Percentiles rank a stretch among this genome's conserved stretches.
phyloP scores from a whole-genome alignment of 1,140 invertebrate species.

The Rhizoglyphus robini region DNA sequence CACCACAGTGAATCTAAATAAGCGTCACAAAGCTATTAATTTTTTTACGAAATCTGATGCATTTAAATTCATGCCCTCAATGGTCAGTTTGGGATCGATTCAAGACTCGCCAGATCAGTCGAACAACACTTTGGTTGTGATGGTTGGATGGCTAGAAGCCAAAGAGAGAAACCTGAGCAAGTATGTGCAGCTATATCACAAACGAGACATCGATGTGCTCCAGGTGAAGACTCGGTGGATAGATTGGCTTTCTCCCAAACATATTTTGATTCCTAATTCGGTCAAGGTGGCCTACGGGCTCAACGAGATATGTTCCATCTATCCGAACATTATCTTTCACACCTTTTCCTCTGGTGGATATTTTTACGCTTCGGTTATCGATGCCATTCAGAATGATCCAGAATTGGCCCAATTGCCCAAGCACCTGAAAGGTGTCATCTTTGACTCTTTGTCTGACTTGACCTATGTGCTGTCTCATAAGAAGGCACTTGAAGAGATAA shows the following conservation, averaged over 20 bases:
- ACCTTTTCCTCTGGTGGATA: background rate
- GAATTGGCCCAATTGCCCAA: background rate
- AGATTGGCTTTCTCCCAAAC: background rate
- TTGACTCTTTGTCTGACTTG: background rate
- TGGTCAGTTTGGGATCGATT: too few relatives aligned
- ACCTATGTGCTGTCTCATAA: background rate
- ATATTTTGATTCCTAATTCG: background rate
- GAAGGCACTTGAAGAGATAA: background rate
- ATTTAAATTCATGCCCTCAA: too few relatives aligned
- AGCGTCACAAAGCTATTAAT: too few relatives aligned
- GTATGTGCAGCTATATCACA: background rate
- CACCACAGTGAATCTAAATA: too few relatives aligned
- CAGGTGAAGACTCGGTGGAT: background rate
- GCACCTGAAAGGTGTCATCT: conserved; percentile 1
- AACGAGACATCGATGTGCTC: background rate
- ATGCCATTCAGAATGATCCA: background rate
- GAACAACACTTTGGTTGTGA: background rate
- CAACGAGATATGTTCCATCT: background rate
- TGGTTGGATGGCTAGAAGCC: background rate
- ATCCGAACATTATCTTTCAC: conserved; percentile 1
- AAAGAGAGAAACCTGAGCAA: background rate
- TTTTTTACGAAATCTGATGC: too few relatives aligned
- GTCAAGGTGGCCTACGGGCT: background rate
- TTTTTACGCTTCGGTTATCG: background rate
- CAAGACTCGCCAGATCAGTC: background rate